Evolutionary conservation across 2,797 vertebrate species (phyloP), one percentile per base, ranked within the genome.

Genomic region (Mus minutoides): DNA sequence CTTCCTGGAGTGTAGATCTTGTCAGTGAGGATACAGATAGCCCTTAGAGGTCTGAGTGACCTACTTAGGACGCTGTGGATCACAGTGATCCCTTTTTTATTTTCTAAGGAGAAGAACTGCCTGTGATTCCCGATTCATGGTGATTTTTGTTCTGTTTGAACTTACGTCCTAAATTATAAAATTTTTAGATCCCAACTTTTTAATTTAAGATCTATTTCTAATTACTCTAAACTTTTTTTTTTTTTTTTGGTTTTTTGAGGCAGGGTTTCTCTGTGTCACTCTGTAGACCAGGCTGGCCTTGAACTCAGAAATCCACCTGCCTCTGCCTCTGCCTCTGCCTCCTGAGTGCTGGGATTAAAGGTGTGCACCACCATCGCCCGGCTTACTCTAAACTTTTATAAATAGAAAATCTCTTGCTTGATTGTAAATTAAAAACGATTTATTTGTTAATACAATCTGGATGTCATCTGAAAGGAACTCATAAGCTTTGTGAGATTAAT

Each of bases 351-450:
- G n/a, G n/a, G n/a, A n/a, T n/a, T n/a, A n/a, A n/a, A n/a, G n/a
- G n/a, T n/a, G n/a, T n/a, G n/a, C n/a, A n/a, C n/a, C n/a, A n/a
- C n/a, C n/a, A n/a, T n/a, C n/a, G n/a, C n/a, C n/a, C n/a, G n/a
- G n/a, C n/a, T 83, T 34, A 60, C 67, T 78, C 73, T 40, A 71
- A 60, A 71, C 17, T 13, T 90, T 85, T 87, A 56, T 89, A 92
- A 95, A 13, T 92, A 67, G 93, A 83, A 94, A 96, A 67, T 56
- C 24, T 69, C 43, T 95, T 58, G 75, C 40, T 83, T 71, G 49
- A 69, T 29, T n/a, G 22, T 96, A 82, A 91, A 92, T 78, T 92
- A 78, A 22, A 88, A 94, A 75, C 31, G 31, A 83, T 92, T 83
- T 90, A 26, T 60, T 87, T 87, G 52, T 96, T 88, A 76, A 84